Evolutionary conservation across 2,888 invertebrate genomes (phyloP).

Genomic region (Argyra leucocephala): DNA sequence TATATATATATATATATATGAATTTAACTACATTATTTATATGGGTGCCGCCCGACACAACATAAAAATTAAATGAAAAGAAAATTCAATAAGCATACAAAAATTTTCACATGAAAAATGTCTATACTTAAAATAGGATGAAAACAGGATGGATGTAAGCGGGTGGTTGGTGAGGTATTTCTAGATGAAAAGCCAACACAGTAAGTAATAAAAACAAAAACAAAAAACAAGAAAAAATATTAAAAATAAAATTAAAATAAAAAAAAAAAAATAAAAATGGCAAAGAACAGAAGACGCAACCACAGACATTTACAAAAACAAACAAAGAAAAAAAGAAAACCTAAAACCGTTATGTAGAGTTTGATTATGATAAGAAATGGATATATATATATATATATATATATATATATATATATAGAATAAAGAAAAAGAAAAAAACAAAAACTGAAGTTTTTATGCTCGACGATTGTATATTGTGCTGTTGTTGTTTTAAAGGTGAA

Average conservation of each 20-base stretch:
- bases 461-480: too few relatives aligned
- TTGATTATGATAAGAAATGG: background rate
- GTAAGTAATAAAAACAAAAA: background rate
- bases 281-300: background rate
- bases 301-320: background rate
- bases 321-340: background rate
- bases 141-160: too few relatives aligned
- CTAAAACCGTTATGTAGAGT: background rate
- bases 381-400: background rate
- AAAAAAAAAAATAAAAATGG: background rate
- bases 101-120: slow-evolving; percentile 1
- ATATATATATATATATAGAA: background rate
- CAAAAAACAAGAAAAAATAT: background rate
- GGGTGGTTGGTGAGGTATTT: too few relatives aligned
- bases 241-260: background rate
- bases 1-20: too few relatives aligned
- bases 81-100: background rate
- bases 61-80: background rate
- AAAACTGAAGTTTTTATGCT: too few relatives aligned
- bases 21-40: too few relatives aligned
- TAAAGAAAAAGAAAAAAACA: too few relatives aligned
- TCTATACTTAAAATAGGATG: background rate
- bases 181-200: too few relatives aligned
- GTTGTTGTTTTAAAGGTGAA: too few relatives aligned
- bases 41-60: background rate